These are phyloP conservation scores for Atherinomorus stipes DNA, from an alignment of 2,113 vertebrate genomes.

Conservation along the genomic window DNA sequence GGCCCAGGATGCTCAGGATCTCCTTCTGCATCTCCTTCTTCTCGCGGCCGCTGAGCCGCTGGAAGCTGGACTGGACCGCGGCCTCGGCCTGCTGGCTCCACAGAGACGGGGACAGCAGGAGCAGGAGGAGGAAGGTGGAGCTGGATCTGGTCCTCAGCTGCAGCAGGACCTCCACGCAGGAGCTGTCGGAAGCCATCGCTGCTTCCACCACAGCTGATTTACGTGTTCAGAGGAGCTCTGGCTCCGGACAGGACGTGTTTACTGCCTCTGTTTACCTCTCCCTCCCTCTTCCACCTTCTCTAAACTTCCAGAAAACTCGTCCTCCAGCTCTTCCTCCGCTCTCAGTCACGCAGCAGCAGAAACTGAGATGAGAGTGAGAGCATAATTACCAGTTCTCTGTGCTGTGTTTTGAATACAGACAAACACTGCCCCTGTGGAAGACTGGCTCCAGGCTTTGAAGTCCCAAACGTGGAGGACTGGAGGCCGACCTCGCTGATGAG, in stretches of 20 bases:
- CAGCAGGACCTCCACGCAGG: slow-evolving; percentile 10
- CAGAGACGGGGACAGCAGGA: slow-evolving; percentile 75
- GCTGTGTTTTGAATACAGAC: slow-evolving; percentile 65
- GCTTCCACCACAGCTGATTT: neutral
- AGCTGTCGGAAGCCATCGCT: slow-evolving; percentile 33
- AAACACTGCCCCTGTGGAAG: slow-evolving; percentile 49
- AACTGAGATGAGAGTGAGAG: slow-evolving; percentile 59
- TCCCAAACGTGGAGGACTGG: slow-evolving; percentile 27
- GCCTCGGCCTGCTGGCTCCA: slow-evolving; percentile 81
- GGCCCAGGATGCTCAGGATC: slow-evolving; percentile 90
- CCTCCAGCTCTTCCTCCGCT: slow-evolving; percentile 34
- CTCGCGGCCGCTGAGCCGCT: slow-evolving; percentile 88
- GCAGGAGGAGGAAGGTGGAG: slow-evolving; percentile 52
- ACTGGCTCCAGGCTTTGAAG: slow-evolving; percentile 56
- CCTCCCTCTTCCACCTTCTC: slow-evolving; percentile 67
- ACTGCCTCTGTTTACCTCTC: slow-evolving; percentile 73
- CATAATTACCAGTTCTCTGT: slow-evolving; percentile 60
- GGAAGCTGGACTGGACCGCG: slow-evolving; percentile 84
- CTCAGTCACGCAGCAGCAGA: slow-evolving; percentile 51
- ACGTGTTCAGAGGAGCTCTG: slow-evolving; percentile 61
- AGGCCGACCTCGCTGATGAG: slow-evolving; percentile 57
- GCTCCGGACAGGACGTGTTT: slow-evolving; percentile 66
- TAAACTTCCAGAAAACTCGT: slow-evolving; percentile 36
- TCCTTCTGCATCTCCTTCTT: slow-evolving; percentile 94
- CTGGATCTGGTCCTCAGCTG: neutral